Base-by-base conservation (phyloP, 2,888 invertebrate genomes). In the Cataglyphis altisquamis region DNA sequence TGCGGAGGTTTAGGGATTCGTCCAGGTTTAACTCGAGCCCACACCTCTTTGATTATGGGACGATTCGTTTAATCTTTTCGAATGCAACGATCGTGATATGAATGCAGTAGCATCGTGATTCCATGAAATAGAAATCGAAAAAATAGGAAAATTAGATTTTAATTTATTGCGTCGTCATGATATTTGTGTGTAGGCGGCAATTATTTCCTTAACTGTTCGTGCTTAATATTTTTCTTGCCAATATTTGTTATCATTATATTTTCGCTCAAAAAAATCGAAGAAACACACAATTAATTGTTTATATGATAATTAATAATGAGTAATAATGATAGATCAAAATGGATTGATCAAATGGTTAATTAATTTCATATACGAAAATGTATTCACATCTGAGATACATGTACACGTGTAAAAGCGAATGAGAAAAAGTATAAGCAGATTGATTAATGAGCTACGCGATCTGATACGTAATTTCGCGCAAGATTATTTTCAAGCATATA, bases 1-100 rank as follows among this genome's bases (percentile, higher is more conserved):
- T 90, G 89, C 89, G 87, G 80, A 87, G 86, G 21, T 74, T 86
- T 82, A 68, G 83, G 75, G 82, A 89, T 85, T 83, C 87, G 83
- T 67, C 62, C 63, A 72, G 87, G 81, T 88, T 88, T 86, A 83
- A 84, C 67, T 82, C 70, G 66, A 52, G 67, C 63, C 82, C 60
- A 63, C 73, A 36, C 62, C 63, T 81, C 52, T 74, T 48, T 39
- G 55, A 80, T 77, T 52, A 45, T n/a, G 60, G 39, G 25, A 63
- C 68, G 55, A 63, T 62, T 66, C 73, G 74, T 78, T 84, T 83
- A 62, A 73, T 60, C 66, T 72, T 62, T 60, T 70, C 60, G 45
- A 62, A 45, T 21, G 32, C 60, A 21, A 1, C 25, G 21, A 3
- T 41, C 12, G 78, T 39, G 60, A 45, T 21, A 48, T 18, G 6